A percentile compares a stretch with the other conserved stretches of the same genome.
Conservation (phyloP, 2,113 vertebrate genomes). For the Sclerurus mexicanus region DNA sequence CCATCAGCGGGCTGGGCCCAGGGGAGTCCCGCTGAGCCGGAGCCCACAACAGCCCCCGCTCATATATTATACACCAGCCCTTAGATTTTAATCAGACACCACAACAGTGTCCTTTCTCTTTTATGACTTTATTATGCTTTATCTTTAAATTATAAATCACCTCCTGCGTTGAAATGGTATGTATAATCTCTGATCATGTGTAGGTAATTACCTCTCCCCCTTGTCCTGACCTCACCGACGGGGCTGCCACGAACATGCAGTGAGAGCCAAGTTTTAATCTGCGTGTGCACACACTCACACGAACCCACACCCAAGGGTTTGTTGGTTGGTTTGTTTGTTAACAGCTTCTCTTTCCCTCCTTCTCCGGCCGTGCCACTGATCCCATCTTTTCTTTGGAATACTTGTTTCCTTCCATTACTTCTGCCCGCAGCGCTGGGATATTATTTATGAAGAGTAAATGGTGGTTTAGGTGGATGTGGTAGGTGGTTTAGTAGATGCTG, state of each 20-base stretch:
- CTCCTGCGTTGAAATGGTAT: slow-evolving; percentile 59
- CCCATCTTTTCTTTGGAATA: background rate
- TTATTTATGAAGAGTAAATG: background rate
- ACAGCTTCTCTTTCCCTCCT: background rate
- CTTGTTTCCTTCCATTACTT: background rate
- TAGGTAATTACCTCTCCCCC: slow-evolving; percentile 62
- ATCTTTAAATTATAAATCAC: slow-evolving; percentile 82
- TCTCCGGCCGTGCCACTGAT: background rate
- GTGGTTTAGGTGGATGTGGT: background rate
- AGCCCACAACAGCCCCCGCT: slow-evolving; percentile 33
- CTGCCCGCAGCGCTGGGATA: background rate
- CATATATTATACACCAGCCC: slow-evolving; percentile 46
- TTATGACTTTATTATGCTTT: slow-evolving; percentile 77
- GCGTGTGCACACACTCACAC: background rate
- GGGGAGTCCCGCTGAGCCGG: slow-evolving; percentile 57
- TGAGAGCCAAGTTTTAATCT: background rate
- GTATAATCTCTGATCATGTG: slow-evolving; percentile 60
- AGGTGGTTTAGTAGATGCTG: background rate
- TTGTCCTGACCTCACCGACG: slow-evolving; percentile 19
- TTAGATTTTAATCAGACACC: slow-evolving; percentile 76
- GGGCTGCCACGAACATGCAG: background rate
- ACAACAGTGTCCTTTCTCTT: slow-evolving; percentile 72
- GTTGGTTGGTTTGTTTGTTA: background rate
- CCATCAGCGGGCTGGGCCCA: slow-evolving; percentile 79
- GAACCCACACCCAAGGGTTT: background rate